Percentiles rank a stretch among this genome's conserved stretches.
Conservation (phyloP, 2,888 invertebrate species). For the Campoplex nolae region DNA sequence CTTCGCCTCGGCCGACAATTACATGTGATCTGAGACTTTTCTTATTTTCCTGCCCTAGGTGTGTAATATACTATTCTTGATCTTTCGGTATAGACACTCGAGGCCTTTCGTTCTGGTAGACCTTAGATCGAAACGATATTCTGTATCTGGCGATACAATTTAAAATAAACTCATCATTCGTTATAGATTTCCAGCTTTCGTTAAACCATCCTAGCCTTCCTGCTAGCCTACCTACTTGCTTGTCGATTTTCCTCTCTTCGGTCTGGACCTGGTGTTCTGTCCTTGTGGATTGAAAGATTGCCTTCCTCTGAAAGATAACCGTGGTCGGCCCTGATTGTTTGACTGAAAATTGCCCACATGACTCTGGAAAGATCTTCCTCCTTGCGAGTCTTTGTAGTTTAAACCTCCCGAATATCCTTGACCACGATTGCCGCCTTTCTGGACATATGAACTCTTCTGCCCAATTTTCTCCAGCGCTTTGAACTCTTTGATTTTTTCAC, state of each 20-base stretch:
- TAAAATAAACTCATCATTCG: constrained; percentile 46
- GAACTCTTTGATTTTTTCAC: constrained; percentile 38
- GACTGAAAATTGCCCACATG: constrained; percentile 25
- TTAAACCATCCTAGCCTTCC: constrained; percentile 28
- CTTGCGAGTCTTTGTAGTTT: constrained; percentile 37
- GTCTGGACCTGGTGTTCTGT: constrained; percentile 3
- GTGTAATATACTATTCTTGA: no score
- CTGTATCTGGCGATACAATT: constrained; percentile 50
- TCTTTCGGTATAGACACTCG: background rate
- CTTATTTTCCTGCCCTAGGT: no score
- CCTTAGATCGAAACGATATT: constrained; percentile 17
- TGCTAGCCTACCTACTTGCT: constrained; percentile 23
- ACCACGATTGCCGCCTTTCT: background rate
- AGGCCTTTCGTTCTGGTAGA: constrained; percentile 19
- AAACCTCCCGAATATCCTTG: background rate
- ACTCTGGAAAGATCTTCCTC: constrained; percentile 16
- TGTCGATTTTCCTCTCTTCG: constrained; percentile 16
- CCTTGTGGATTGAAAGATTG: constrained; percentile 14
- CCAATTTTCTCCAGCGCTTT: constrained; percentile 38
- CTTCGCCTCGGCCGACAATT: no score
- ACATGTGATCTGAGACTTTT: no score
- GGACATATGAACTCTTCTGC: background rate
- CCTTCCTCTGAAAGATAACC: constrained; percentile 7
- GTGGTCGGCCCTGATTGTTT: constrained; percentile 20
- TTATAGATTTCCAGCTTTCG: constrained; percentile 45